Conservation (phyloP, 2,888 invertebrate species). For the Drosophila rellima region DNA sequence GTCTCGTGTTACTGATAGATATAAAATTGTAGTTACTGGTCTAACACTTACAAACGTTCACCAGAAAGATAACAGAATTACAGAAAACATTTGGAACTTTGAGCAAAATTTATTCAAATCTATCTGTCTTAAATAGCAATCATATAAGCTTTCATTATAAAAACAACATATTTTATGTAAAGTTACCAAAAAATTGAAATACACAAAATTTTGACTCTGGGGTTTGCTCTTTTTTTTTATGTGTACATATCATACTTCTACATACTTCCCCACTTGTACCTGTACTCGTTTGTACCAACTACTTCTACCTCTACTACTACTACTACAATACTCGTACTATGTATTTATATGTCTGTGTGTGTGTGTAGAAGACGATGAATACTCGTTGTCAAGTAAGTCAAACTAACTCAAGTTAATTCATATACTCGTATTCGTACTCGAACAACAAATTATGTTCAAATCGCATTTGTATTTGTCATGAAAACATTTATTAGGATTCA, state of each 20-base stretch:
- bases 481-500: slow-evolving; percentile 45
- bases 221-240: slow-evolving; percentile 55
- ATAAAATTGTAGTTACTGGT: background rate
- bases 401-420: slow-evolving; percentile 63
- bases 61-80: background rate
- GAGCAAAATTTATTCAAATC: background rate
- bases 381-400: slow-evolving; percentile 89
- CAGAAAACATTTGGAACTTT: background rate
- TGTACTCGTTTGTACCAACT: slow-evolving; percentile 49
- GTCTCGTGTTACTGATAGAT: background rate
- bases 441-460: slow-evolving; percentile 32
- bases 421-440: slow-evolving; percentile 28
- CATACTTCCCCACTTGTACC: slow-evolving; percentile 52
- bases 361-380: slow-evolving; percentile 88
- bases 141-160: slow-evolving; percentile 7
- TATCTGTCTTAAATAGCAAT: slow-evolving; percentile 6
- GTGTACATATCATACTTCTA: slow-evolving; percentile 61
- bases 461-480: slow-evolving; percentile 58
- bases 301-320: slow-evolving; percentile 51
- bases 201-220: slow-evolving; percentile 42
- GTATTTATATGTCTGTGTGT: slow-evolving; percentile 77
- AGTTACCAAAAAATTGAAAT: slow-evolving; percentile 18
- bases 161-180: slow-evolving; percentile 14
- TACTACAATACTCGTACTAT: slow-evolving; percentile 71
- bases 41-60: slow-evolving; percentile 3